Percentiles rank a stretch among this genome's conserved stretches.
Conservation (phyloP, 2,113 vertebrate genomes). For the Melanostigma gelatinosum region DNA sequence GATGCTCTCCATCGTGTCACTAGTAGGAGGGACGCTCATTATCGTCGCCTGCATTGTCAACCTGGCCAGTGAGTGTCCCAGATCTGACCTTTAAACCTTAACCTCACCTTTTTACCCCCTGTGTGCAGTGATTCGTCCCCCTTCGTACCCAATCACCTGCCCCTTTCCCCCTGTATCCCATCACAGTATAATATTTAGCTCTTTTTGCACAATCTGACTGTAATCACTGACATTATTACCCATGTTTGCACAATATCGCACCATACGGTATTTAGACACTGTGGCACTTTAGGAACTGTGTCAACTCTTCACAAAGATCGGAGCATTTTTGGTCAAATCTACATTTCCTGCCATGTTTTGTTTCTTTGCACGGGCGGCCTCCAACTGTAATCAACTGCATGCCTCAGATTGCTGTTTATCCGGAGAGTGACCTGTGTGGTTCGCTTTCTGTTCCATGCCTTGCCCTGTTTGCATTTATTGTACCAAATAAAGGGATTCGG, state of each 20-base stretch:
- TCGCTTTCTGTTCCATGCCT: constrained; percentile 42
- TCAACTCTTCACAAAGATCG: constrained; percentile 26
- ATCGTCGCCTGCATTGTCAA: constrained; percentile 92
- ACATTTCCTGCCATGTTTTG: constrained; percentile 32
- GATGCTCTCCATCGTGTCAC: constrained; percentile 89
- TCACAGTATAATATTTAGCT: constrained; percentile 19
- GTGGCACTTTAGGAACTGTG: constrained; percentile 34
- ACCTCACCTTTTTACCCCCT: constrained; percentile 14
- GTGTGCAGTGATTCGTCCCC: constrained; percentile 22
- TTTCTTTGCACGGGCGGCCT: constrained; percentile 34
- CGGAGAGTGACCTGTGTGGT: constrained; percentile 44
- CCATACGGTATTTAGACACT: constrained; percentile 10
- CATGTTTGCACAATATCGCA: not conserved
- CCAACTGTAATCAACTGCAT: constrained; percentile 56
- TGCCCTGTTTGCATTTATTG: constrained; percentile 40
- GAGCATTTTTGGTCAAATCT: constrained; percentile 33
- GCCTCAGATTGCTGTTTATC: constrained; percentile 40
- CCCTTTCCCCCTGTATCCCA: constrained; percentile 15
- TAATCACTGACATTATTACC: constrained; percentile 14
- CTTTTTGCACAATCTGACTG: constrained; percentile 42
- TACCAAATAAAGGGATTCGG: constrained; percentile 66
- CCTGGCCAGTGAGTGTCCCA: constrained; percentile 87
- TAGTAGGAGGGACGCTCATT: constrained; percentile 90
- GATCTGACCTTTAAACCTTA: constrained; percentile 72
- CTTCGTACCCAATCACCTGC: constrained; percentile 6